Percentiles rank a stretch among this genome's conserved stretches.
Evolutionary conservation across 2,888 invertebrate species (phyloP).

Genomic region (Agapetus fuscipes): DNA sequence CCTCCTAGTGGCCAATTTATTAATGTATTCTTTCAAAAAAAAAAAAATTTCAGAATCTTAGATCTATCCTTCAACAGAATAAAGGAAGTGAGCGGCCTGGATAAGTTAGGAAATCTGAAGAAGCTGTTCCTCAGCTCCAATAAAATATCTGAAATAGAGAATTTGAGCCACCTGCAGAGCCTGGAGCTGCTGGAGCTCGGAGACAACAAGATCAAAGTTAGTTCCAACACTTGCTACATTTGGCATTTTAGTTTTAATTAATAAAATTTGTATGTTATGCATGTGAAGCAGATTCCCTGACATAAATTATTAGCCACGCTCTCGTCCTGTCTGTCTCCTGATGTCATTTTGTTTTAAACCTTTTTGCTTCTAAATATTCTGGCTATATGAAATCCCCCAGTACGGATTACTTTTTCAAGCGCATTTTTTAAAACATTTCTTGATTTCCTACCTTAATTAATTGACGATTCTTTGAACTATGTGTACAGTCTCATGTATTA

Average conservation of each 20-base stretch:
- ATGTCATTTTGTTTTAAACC: too few species aligned
- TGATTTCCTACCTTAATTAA: too few species aligned
- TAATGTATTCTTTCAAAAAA: too few species aligned
- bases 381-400: too few species aligned
- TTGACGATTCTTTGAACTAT: too few species aligned
- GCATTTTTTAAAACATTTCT: too few species aligned
- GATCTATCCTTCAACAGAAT: conserved; percentile 96
- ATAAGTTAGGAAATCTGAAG: conserved; percentile 61
- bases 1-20: too few species aligned
- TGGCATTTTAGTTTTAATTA: background rate
- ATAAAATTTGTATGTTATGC: background rate
- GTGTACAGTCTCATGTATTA: too few species aligned
- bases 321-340: too few species aligned
- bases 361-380: too few species aligned
- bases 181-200: conserved; percentile 86
- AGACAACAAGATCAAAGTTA: conserved; percentile 82
- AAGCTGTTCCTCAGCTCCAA: conserved; percentile 87
- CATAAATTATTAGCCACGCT: background rate
- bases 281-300: background rate
- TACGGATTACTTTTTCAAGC: too few species aligned
- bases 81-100: conserved; percentile 74
- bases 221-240: conserved; percentile 14
- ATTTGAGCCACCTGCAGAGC: conserved; percentile 68
- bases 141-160: conserved; percentile 78
- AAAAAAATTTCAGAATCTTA: conserved; percentile 73